Conservation (phyloP, 2,797 vertebrate species). For the Enteromius thamalakanensis region DNA sequence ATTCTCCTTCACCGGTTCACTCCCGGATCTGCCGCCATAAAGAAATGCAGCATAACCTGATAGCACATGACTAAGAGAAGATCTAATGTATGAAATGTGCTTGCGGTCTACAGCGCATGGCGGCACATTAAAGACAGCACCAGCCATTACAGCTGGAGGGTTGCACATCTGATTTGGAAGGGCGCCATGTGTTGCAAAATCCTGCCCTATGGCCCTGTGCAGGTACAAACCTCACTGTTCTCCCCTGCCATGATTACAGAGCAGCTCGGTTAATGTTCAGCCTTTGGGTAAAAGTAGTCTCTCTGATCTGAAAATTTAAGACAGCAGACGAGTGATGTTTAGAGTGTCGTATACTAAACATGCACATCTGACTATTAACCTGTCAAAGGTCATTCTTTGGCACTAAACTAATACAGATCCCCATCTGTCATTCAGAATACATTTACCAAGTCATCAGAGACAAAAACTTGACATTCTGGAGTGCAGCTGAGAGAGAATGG, state of each 20-base stretch:
- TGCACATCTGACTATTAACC: constrained; percentile 27
- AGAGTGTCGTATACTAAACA: neutral
- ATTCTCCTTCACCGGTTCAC: neutral
- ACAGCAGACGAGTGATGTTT: constrained; percentile 20
- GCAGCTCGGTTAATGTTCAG: constrained; percentile 29
- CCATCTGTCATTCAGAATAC: neutral
- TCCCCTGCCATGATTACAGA: constrained; percentile 37
- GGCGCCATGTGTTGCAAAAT: constrained; percentile 53
- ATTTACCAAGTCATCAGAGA: neutral
- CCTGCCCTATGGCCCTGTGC: constrained; percentile 37
- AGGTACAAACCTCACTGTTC: constrained; percentile 37
- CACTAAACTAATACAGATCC: neutral
- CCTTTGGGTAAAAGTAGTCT: constrained; percentile 14
- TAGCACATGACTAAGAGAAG: constrained; percentile 30
- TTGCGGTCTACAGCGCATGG: constrained; percentile 19
- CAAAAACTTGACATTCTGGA: neutral
- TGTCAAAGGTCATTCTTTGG: constrained; percentile 16
- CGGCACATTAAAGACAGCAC: constrained; percentile 40
- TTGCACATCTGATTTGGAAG: constrained; percentile 44
- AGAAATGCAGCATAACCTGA: constrained; percentile 39
- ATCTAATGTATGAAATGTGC: constrained; percentile 25
- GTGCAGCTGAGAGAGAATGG: neutral
- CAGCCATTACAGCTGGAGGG: constrained; percentile 48
- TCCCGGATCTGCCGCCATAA: neutral
- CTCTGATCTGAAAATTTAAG: constrained; percentile 29